Percentiles rank a stretch among this genome's conserved stretches.
phyloP scores from a whole-genome alignment of 2,797 vertebrate genomes.

The Muscicapa striata region DNA sequence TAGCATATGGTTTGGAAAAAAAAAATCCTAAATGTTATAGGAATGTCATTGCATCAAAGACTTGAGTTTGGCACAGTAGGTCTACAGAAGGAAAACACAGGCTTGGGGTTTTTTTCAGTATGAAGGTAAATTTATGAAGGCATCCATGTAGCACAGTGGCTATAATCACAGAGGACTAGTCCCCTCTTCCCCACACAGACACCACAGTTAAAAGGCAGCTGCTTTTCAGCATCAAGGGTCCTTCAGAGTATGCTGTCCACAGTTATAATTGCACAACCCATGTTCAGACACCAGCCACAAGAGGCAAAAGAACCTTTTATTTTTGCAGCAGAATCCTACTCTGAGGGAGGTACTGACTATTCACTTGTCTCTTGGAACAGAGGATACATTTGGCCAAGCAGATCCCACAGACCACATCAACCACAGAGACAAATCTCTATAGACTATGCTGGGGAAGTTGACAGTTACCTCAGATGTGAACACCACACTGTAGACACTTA shows the following conservation, averaged over 20 bases:
- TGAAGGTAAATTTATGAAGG: not conserved
- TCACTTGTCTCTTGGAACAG: not conserved
- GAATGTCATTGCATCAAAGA: not conserved
- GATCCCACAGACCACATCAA: rapidly evolving
- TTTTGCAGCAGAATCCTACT: not conserved
- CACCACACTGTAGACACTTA: not conserved
- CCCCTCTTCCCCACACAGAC: not conserved
- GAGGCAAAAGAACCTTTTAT: not conserved
- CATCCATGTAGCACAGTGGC: not conserved
- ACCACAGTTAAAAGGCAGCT: not conserved
- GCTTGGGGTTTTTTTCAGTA: not conserved
- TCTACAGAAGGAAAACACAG: not conserved
- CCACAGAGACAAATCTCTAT: not conserved
- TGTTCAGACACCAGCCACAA: not conserved
- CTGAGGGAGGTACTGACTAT: not conserved
- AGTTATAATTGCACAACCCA: rapidly evolving
- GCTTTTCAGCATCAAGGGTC: not conserved
- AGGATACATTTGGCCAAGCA: rapidly evolving
- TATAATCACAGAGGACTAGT: not conserved
- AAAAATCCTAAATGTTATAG: not conserved
- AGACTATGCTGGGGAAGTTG: not conserved
- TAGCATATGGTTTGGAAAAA: not conserved
- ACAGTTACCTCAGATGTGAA: not conserved
- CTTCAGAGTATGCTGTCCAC: not conserved
- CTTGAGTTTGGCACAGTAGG: not conserved